These are phyloP conservation scores for Loris lydekkerianus DNA, from an alignment of 2,797 vertebrate species.

Conservation along the genomic window DNA sequence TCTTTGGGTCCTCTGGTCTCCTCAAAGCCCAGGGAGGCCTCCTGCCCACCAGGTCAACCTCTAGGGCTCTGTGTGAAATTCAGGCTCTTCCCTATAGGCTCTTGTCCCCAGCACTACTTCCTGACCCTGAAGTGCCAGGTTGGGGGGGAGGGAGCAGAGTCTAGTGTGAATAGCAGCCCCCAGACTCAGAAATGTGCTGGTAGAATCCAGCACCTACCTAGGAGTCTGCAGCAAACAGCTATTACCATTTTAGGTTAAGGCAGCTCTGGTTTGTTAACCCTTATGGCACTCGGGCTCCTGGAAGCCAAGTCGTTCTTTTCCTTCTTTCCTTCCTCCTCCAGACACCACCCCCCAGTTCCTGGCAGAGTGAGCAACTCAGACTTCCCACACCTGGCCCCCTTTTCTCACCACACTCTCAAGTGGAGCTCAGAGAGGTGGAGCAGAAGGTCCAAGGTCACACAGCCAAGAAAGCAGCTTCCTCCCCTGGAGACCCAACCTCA, in stretches of 20 bases:
- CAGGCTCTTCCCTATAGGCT: not conserved
- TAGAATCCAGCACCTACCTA: constrained; percentile 23
- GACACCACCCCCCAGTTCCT: not conserved
- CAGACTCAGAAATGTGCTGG: constrained; percentile 18
- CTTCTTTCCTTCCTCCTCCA: not conserved
- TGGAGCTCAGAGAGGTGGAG: constrained; percentile 60
- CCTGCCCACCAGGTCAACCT: not conserved
- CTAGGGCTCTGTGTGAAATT: not conserved
- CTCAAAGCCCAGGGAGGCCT: constrained; percentile 32
- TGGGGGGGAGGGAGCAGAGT: not conserved
- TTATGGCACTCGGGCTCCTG: not conserved
- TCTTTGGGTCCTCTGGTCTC: not conserved
- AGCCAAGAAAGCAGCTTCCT: not conserved
- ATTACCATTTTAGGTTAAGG: constrained; percentile 73
- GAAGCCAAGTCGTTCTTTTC: not conserved
- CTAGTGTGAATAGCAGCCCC: not conserved
- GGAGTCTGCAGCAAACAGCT: constrained; percentile 11
- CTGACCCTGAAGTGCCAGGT: not conserved
- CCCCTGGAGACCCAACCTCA: constrained; percentile 12
- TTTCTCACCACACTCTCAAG: not conserved
- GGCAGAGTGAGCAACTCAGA: not conserved
- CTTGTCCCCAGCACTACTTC: constrained; percentile 7
- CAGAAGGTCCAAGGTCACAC: constrained; percentile 68
- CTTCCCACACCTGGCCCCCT: not conserved
- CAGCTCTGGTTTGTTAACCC: constrained; percentile 67